Percentiles rank a stretch among this genome's conserved stretches.
Conservation (phyloP, 2,888 invertebrate species). For the Uloborus plumipes region DNA sequence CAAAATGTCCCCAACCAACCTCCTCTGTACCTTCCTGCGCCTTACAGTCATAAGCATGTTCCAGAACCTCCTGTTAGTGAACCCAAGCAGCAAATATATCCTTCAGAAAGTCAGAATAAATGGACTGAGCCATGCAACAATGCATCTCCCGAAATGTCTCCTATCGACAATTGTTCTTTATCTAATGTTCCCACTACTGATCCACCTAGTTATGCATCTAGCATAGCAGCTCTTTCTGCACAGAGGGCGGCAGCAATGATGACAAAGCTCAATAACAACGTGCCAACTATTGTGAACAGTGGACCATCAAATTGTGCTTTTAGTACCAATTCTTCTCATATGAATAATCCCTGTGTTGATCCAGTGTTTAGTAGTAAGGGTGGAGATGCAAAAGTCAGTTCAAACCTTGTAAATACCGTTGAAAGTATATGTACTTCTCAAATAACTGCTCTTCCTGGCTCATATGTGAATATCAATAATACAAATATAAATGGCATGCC, state of each 20-base stretch:
- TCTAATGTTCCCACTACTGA: conserved; percentile 78
- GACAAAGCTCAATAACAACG: conserved; percentile 66
- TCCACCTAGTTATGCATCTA: conserved; percentile 92
- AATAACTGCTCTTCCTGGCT: conserved; percentile 65
- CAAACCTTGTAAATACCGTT: conserved; percentile 67
- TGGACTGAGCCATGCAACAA: conserved; percentile 50
- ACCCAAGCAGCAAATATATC: conserved; percentile 26
- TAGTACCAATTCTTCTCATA: conserved; percentile 63
- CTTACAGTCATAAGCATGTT: conserved; percentile 28
- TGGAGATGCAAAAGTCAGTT: conserved; percentile 47
- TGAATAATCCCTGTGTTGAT: conserved; percentile 29
- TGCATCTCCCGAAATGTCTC: conserved; percentile 28
- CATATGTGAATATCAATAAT: conserved; percentile 48
- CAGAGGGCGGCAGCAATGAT: conserved; percentile 68
- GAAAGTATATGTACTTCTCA: conserved; percentile 67
- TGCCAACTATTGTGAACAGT: conserved; percentile 75
- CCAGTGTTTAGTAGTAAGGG: conserved; percentile 29
- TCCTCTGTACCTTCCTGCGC: conserved; percentile 73
- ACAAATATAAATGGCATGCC: conserved; percentile 44
- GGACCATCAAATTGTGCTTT: conserved; percentile 61
- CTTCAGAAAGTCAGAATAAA: conserved; percentile 39
- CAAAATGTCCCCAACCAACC: conserved; percentile 77
- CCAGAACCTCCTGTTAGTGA: conserved; percentile 41
- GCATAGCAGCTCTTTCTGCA: conserved; percentile 85
- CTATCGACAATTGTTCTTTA: conserved; percentile 34